These are phyloP conservation scores for Lepidurus apus DNA, from an alignment of 1,140 invertebrate species.

Conservation along the genomic window DNA sequence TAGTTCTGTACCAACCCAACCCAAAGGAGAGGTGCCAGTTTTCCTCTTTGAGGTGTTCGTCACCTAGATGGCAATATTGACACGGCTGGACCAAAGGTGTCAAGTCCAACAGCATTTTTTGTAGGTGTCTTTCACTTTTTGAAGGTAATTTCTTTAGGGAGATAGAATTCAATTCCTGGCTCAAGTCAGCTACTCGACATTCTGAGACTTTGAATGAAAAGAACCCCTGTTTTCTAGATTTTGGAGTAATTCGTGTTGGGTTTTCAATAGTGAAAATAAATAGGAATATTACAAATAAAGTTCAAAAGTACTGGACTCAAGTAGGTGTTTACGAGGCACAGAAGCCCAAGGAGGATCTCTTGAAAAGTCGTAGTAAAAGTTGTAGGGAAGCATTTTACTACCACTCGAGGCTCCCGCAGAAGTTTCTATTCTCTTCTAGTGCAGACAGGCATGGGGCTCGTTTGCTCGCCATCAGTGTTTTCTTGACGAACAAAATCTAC, in stretches of 20 bases:
- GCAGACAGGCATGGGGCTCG: neutral
- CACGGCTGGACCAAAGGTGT: neutral
- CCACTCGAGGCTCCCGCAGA: neutral
- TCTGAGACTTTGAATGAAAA: no score
- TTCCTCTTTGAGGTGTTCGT: neutral
- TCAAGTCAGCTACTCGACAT: no score
- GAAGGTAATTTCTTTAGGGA: neutral
- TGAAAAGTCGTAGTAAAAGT: constrained; percentile 19
- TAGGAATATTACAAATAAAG: neutral
- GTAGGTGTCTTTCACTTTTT: neutral
- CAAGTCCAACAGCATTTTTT: neutral
- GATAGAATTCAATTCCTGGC: no score
- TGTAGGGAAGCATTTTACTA: neutral
- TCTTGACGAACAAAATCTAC: neutral
- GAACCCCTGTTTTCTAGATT: no score
- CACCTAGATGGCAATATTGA: constrained; percentile 9
- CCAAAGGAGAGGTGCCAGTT: neutral
- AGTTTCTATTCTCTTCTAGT: neutral
- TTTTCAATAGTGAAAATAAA: no score
- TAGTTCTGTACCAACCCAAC: no score
- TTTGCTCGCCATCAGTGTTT: neutral
- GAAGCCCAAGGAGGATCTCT: neutral
- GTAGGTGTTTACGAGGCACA: neutral
- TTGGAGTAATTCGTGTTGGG: no score
- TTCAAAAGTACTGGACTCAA: neutral